These are phyloP conservation scores for Smutsia gigantea DNA, from an alignment of 2,797 vertebrate species.

Conservation along the genomic window DNA sequence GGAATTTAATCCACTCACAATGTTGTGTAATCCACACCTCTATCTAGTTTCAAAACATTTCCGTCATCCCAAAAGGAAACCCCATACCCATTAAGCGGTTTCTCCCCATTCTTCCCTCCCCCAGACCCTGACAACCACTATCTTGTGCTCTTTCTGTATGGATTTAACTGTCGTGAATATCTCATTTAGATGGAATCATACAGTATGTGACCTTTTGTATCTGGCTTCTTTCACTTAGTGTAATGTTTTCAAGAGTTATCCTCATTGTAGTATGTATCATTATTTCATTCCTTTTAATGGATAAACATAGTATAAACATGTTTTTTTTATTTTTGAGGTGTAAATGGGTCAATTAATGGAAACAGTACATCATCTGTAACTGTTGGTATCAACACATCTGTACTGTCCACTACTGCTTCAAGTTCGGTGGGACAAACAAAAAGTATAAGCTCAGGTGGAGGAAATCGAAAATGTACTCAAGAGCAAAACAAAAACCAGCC, in stretches of 20 bases:
- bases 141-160: not conserved
- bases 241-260: not conserved
- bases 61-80: not conserved
- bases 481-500: constrained; percentile 86
- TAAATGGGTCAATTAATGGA: constrained; percentile 92
- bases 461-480: constrained; percentile 89
- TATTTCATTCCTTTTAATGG: constrained; percentile 6
- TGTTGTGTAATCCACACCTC: not conserved
- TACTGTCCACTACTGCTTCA: constrained; percentile 85
- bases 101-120: not conserved
- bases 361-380: constrained; percentile 88
- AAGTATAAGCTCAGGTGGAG: constrained; percentile 85
- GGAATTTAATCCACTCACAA: not conserved
- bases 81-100: not conserved
- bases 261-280: not conserved
- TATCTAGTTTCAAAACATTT: constrained; percentile 39
- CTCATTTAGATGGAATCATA: constrained; percentile 21
- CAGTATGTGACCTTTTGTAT: not conserved
- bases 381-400: constrained; percentile 86
- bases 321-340: constrained; percentile 84
- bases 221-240: constrained; percentile 4
- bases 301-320: constrained; percentile 1
- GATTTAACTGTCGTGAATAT: not conserved
- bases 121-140: not conserved
- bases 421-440: constrained; percentile 86